Evolutionary conservation across 2,113 vertebrate species (phyloP).

Genomic region (Brachyhypopomus gauderio): DNA sequence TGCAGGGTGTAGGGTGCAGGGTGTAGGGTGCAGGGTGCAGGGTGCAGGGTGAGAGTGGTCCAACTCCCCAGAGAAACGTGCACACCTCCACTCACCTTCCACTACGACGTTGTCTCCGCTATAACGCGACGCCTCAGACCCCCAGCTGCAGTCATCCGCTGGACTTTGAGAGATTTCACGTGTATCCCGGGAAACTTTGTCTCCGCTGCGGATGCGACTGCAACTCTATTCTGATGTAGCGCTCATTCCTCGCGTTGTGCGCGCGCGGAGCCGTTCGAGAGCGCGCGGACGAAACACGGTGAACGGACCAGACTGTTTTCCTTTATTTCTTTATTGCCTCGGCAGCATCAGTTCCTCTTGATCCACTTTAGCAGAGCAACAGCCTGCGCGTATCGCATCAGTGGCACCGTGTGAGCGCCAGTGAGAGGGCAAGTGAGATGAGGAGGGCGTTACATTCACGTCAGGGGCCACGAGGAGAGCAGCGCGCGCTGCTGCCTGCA

Average conservation of each 20-base stretch:
- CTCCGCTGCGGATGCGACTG: background rate
- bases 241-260: background rate
- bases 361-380: conserved; percentile 23
- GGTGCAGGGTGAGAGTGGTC: too few species aligned
- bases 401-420: conserved; percentile 27
- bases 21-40: too few species aligned
- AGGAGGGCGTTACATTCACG: conserved; percentile 32
- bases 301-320: background rate
- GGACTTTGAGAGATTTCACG: conserved; percentile 2
- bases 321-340: background rate
- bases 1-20: too few species aligned
- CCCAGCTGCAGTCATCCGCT: conserved; percentile 33
- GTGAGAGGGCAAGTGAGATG: conserved; percentile 3
- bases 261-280: background rate
- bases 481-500: background rate
- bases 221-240: conserved; percentile 14
- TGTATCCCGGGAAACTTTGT: conserved; percentile 38
- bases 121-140: background rate
- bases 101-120: background rate
- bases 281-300: background rate
- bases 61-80: too few species aligned
- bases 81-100: conserved; percentile 25
- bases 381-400: conserved; percentile 21
- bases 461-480: conserved; percentile 1
- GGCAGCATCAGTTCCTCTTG: conserved; percentile 7